Conservation (phyloP, 2,797 vertebrate genomes). For the Danio albolineatus region DNA sequence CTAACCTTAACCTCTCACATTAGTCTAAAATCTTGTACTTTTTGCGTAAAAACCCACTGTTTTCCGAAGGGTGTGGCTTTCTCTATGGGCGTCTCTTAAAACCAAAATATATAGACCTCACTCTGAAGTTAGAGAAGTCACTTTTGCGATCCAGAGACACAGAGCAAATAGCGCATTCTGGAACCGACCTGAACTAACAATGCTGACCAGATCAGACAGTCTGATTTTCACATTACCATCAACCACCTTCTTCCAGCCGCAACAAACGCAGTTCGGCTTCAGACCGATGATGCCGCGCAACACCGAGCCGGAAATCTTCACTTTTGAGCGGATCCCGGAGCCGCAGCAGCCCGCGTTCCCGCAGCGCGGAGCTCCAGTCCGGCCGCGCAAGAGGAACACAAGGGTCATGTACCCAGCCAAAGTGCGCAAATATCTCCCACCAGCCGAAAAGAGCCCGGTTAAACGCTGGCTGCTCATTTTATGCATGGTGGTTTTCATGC, state of each 20-base stretch:
- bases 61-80: constrained; percentile 52
- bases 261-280: constrained; percentile 61
- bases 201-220: constrained; percentile 72
- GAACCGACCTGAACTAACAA: constrained; percentile 42
- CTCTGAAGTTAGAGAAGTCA: not conserved
- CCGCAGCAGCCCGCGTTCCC: constrained; percentile 53
- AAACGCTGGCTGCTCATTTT: constrained; percentile 80
- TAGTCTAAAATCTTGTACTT: not conserved
- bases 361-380: constrained; percentile 64
- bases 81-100: constrained; percentile 57
- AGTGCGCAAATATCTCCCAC: constrained; percentile 81
- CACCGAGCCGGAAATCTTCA: constrained; percentile 82
- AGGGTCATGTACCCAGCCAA: constrained; percentile 82
- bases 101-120: constrained; percentile 41
- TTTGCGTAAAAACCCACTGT: constrained; percentile 16
- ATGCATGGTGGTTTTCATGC: constrained; percentile 79
- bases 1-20: no score
- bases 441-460: constrained; percentile 75
- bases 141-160: constrained; percentile 30
- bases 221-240: constrained; percentile 61
- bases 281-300: constrained; percentile 66
- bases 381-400: constrained; percentile 73
- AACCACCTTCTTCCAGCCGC: constrained; percentile 43
- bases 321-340: constrained; percentile 75
- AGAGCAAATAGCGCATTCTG: not conserved